Evolutionary conservation across 2,888 invertebrate species (phyloP).

Genomic region (Macrosiphum euphorbiae): DNA sequence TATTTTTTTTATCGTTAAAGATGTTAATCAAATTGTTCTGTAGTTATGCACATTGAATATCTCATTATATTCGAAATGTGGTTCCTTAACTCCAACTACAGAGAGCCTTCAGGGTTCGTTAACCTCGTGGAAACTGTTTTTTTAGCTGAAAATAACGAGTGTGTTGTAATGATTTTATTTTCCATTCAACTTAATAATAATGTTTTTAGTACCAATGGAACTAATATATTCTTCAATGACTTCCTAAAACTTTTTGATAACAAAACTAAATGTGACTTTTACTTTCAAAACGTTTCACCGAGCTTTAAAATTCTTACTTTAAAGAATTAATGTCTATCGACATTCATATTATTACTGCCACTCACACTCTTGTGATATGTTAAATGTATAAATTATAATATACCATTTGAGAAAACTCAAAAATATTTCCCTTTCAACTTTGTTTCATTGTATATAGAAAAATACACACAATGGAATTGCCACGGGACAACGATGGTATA

Average conservation of each 20-base stretch:
- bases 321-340: conserved; percentile 23
- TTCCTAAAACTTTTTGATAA: conserved; percentile 2
- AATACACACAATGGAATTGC: conserved; percentile 15
- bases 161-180: neutral
- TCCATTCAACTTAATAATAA: neutral
- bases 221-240: neutral
- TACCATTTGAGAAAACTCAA: neutral
- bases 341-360: conserved; percentile 8
- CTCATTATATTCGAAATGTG: neutral
- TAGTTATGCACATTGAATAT: neutral
- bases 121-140: neutral
- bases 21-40: neutral
- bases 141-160: neutral
- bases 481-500: neutral
- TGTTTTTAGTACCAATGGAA: neutral
- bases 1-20: neutral
- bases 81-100: neutral
- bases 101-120: neutral
- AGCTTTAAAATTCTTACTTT: neutral
- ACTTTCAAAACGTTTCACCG: neutral
- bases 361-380: neutral
- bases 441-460: conserved; percentile 21
- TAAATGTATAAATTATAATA: neutral
- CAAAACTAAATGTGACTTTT: conserved; percentile 2
- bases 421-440: neutral